Base-by-base conservation (phyloP, 2,113 vertebrate species). In the Gallinago undulata region DNA sequence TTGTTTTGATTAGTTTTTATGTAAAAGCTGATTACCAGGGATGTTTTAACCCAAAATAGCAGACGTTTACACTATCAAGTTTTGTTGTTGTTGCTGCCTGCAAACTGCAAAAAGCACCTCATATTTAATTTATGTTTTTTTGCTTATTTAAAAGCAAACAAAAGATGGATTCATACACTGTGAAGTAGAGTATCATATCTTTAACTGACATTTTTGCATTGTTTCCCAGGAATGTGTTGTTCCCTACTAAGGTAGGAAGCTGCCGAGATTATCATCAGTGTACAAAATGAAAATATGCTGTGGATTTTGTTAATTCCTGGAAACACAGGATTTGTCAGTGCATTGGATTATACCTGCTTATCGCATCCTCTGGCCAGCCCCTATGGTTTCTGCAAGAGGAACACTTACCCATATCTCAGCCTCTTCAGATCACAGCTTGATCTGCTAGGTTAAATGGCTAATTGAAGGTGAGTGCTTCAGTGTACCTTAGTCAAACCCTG, bases 351-450 rank as follows among this genome's bases (percentile, higher is more conserved):
- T 57, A 80, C 14, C 45, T 55, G 37, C 2, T 95, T 83, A 77
- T 70, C 2, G 1, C 47, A 59, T 62, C n/a, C 50, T 59, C 78
- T 87, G 70, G 35, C 62, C 77, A 62, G 77, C 79, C 83, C 45
- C 45, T 88, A 7, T 70, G 64, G 59, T 17, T 94, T 70, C 55
- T 74, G 75, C 63, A 74, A 41, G 79, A 85, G 45, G 50, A 89
- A 53, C 53, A 30, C 39, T 79, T 87, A 48, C 27, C 1, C 0
- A 0, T 76, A 33, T 74, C 63, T 90, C 82, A 90, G 72, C 37
- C 47, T 94, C 63, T 95, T 93, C 79, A 92, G 72, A 85, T 90
- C 93, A 74, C 85, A 95, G 75, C 60, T 37, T 89, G 90, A 95
- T 93, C 75, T 88, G 67, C 57, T 92, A 47, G 19, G 86, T 93